Percentiles rank a stretch among this genome's conserved stretches.
Evolutionary conservation across 2,113 vertebrate genomes (phyloP).

Genomic region (Apteryx owenii): DNA sequence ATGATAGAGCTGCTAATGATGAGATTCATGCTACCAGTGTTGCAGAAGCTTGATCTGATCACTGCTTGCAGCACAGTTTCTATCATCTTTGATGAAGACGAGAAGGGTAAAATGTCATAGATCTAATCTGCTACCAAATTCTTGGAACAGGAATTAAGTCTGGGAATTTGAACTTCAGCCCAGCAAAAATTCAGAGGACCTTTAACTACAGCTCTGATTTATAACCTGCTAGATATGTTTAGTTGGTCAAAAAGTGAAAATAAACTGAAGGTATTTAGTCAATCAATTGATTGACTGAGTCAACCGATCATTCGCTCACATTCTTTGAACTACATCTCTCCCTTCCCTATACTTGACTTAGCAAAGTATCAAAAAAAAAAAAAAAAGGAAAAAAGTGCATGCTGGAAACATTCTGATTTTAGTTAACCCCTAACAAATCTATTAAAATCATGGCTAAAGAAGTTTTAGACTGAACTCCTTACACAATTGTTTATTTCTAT

Average conservation of each 20-base stretch:
- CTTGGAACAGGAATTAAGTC: neutral
- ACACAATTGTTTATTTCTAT: neutral
- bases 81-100: neutral
- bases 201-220: constrained; percentile 29
- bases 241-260: constrained; percentile 14
- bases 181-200: neutral
- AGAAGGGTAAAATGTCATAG: neutral
- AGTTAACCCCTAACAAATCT: neutral
- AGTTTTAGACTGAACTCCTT: neutral
- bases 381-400: neutral
- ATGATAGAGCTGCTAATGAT: neutral
- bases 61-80: neutral
- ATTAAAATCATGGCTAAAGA: neutral
- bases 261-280: neutral
- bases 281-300: neutral
- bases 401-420: neutral
- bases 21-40: accelerated
- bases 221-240: neutral
- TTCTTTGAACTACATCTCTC: neutral
- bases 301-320: neutral
- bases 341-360: neutral
- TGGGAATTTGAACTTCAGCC: constrained; percentile 1
- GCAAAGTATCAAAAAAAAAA: neutral
- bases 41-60: neutral
- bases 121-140: neutral